Evolutionary conservation across 2,888 invertebrate genomes (phyloP).

Genomic region (Phortica okadai): DNA sequence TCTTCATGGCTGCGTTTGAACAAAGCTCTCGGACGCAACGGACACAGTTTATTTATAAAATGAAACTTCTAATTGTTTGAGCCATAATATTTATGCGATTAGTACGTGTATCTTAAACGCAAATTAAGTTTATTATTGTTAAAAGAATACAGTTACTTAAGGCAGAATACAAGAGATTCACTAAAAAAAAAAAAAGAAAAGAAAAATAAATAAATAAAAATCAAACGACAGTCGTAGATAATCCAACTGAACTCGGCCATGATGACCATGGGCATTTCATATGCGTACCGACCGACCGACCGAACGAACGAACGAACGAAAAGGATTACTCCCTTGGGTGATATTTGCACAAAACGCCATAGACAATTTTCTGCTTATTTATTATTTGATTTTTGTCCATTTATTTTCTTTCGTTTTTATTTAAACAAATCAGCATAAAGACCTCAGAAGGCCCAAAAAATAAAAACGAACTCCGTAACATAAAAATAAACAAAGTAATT

Average conservation of each 20-base stretch:
- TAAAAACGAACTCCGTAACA: not conserved
- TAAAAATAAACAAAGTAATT: conserved; percentile 27
- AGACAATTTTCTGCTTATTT: conserved; percentile 53
- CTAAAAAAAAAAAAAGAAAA: not conserved
- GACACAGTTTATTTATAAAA: too few relatives aligned
- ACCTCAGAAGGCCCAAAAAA: not conserved
- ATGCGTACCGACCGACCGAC: not conserved
- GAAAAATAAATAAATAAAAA: not conserved
- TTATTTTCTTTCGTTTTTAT: conserved; percentile 28
- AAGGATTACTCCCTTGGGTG: conserved; percentile 27
- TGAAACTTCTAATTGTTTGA: too few relatives aligned
- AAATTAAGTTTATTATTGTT: too few relatives aligned
- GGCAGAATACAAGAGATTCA: too few relatives aligned
- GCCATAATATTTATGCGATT: too few relatives aligned
- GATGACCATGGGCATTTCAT: not conserved
- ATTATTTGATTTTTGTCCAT: conserved; percentile 56
- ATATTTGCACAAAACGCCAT: conserved; percentile 17
- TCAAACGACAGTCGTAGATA: not conserved
- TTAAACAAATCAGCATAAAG: conserved; percentile 22
- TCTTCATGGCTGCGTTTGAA: too few relatives aligned
- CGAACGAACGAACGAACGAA: not conserved
- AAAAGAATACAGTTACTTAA: too few relatives aligned
- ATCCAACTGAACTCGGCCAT: not conserved
- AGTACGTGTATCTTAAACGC: too few relatives aligned
- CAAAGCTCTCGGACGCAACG: too few relatives aligned